Base-by-base conservation (phyloP, 2,888 invertebrate species). In the Phalera bucephala region DNA sequence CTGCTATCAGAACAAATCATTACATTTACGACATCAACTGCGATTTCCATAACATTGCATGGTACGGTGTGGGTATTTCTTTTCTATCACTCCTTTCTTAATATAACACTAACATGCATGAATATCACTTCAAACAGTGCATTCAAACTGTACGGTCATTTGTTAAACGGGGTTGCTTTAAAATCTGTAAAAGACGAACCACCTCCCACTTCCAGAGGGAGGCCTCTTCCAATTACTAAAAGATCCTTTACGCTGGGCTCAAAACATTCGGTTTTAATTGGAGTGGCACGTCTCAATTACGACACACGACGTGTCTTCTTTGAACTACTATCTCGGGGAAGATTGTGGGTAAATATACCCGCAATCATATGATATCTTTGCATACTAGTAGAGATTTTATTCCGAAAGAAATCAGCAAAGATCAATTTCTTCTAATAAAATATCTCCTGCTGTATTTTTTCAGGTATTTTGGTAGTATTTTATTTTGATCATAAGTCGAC, bases 201-300 rank as follows among this genome's bases (percentile, higher is more conserved):
- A 71, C n/a, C n/a, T n/a, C n/a, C n/a, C n/a, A n/a, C n/a, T n/a
- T n/a, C n/a, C n/a, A 79, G 73, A 65, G 63, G 62, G 57, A 56
- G 51, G 33, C 57, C 58, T 68, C 51, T 68, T 60, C 64, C 76
- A 75, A 75, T 81, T 78, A 77, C 73, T 77, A 64, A 67, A 77
- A 79, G 76, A 72, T 66, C 64, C 64, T 60, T 60, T 52, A 51
- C 54, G 60, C 60, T 66, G 39, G 58, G 52, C 64, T 69, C 72
- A 74, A 77, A 81, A 80, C 76, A 74, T 79, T 78, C 71, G 53
- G 63, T 77, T 80, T 87, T 86, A 88, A 88, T 88, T 88, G 84
- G 83, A 86, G 83, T 66, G 79, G 64, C 57, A 54, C 66, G 57
- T 64, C 75, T 82, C 78, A 74, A 79, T 80, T 79, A 79, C 72